Conservation (phyloP, 2,888 invertebrate species). For the Morpho helenor region DNA sequence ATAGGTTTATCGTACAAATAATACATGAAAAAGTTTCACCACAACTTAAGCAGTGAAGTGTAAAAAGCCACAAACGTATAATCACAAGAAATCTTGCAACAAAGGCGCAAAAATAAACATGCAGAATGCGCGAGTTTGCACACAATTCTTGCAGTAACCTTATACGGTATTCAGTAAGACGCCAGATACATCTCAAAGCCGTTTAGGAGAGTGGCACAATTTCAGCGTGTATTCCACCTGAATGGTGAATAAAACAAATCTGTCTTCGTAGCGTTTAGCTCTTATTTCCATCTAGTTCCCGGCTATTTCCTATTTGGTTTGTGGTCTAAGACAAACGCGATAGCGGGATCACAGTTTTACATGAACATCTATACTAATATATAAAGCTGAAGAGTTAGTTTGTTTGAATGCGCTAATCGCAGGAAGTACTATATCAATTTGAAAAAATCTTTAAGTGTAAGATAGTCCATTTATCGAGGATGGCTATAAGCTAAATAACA, state of each 20-base stretch:
- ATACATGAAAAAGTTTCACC: too few species aligned
- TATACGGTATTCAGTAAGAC: too few species aligned
- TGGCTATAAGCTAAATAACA: too few species aligned
- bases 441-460: too few species aligned
- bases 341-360: background rate
- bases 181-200: conserved; percentile 9
- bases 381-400: too few species aligned
- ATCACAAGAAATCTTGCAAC: background rate
- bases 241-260: conserved; percentile 70
- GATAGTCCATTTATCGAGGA: too few species aligned
- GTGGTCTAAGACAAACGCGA: conserved; percentile 34
- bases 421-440: too few species aligned
- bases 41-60: too few species aligned
- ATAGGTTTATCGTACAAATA: too few species aligned
- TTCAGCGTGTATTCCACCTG: conserved; percentile 25
- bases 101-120: background rate
- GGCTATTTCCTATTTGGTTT: conserved; percentile 59
- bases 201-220: conserved; percentile 23
- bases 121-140: conserved; percentile 7
- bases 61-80: background rate
- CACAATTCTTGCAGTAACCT: conserved; percentile 6
- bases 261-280: conserved; percentile 69
- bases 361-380: too few species aligned
- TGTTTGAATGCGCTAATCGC: too few species aligned
- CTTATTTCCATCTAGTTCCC: conserved; percentile 67